Base-by-base conservation (phyloP, 2,888 invertebrate genomes). In the Falcaria lacertinaria region DNA sequence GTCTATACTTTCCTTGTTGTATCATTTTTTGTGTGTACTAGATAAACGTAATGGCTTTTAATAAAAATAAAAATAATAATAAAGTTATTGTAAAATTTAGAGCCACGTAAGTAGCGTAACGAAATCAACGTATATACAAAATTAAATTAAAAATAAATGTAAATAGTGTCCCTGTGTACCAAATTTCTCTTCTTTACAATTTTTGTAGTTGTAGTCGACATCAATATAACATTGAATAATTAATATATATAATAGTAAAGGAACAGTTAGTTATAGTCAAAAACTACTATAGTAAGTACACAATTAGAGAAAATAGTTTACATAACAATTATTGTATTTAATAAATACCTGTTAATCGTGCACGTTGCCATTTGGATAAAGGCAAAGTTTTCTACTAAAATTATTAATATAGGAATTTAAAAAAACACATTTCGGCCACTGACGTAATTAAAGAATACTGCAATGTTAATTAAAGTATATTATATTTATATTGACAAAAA, bases 151-250 rank as follows among this genome's bases (percentile, higher is more conserved):
- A 71, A 73, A 69, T 74, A 71, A 70, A 66, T 17, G 83, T 83
- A 84, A 74, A 74, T 53, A 57, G 3, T 52, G 50, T 79, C 75
- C 80, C 77, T 74, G 75, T 88, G 86, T 88, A 88, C 83, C 83
- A 87, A 87, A 82, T 74, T 79, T 80, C 80, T 78, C 87, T 88
- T 88, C 87, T 88, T 84, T 88, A 88, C 87, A 88, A 86, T 80
- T 84, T 82, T 83, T 74, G 82, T 87, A 87, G 84, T 43, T 52
- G 72, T 87, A 87, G 81, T 48, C 17, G 47, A 53, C 56, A 49
- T 43, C 44, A 54, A 44, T 54, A 54, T 53, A 50, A 50, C 54
- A 56, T 57, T 52, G 47, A 57, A n/a, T 35, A 17, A 16, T 8
- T 46, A 53, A 57, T 43, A 49, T 57, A 57, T 47, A 44, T 52